phyloP scores from a whole-genome alignment of 2,888 invertebrate species.

The Oligia fasciuncula region DNA sequence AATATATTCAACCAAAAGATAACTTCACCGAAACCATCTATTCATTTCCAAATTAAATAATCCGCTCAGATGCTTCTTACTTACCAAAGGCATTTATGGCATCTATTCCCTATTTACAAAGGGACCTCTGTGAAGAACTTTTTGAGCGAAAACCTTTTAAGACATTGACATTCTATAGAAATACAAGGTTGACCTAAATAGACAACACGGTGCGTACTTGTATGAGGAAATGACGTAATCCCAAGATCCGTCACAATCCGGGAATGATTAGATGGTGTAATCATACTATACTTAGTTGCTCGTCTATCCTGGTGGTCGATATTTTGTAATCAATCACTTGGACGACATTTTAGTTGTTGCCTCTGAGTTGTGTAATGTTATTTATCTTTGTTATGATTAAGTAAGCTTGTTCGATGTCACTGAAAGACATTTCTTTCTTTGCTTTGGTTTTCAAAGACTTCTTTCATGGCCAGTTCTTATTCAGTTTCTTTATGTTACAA shows the following conservation, averaged over 20 bases:
- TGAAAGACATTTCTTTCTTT: background rate
- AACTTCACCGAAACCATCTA: constrained; percentile 30
- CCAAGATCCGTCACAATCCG: constrained; percentile 44
- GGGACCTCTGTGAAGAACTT: constrained; percentile 33
- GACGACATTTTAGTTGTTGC: constrained; percentile 13
- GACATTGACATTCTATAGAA: constrained; percentile 62
- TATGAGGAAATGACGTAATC: constrained; percentile 60
- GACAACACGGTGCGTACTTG: constrained; percentile 56
- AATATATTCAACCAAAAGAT: constrained; percentile 23
- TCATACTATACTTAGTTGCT: constrained; percentile 36
- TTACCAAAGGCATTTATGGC: constrained; percentile 44
- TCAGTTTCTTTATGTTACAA: background rate
- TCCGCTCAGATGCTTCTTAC: constrained; percentile 40
- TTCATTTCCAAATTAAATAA: constrained; percentile 50
- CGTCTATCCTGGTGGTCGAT: constrained; percentile 13
- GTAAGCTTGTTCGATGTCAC: background rate
- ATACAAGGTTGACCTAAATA: constrained; percentile 63
- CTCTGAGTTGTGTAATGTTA: background rate
- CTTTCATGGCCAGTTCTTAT: background rate
- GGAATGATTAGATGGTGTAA: constrained; percentile 40
- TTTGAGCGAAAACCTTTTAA: constrained; percentile 60
- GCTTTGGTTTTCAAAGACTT: constrained; percentile 4
- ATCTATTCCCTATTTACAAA: constrained; percentile 37
- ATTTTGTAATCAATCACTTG: constrained; percentile 51
- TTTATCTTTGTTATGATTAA: constrained; percentile 21